Percentiles rank a stretch among this genome's conserved stretches.
phyloP scores from a whole-genome alignment of 2,797 vertebrate genomes.

The Neostethus bicornis region DNA sequence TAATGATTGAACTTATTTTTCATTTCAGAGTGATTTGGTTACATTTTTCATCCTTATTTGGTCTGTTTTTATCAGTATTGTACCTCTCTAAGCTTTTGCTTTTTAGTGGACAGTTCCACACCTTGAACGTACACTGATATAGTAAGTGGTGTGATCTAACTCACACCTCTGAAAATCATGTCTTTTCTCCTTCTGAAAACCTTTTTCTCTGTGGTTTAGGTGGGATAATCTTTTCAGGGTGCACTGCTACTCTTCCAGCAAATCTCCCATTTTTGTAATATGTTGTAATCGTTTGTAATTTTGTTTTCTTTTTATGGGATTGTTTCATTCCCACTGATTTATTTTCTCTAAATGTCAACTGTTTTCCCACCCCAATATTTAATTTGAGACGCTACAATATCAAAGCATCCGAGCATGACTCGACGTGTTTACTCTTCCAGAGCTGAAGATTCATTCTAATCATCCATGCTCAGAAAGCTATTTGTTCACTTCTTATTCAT shows the following conservation, averaged over 20 bases:
- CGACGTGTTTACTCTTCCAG: neutral
- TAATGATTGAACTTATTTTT: too few relatives aligned
- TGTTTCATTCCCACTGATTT: neutral
- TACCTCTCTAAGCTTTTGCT: too few relatives aligned
- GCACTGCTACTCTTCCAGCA: too few relatives aligned
- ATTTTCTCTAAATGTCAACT: neutral
- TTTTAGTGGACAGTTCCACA: neutral
- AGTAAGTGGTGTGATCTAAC: too few relatives aligned
- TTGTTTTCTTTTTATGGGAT: neutral
- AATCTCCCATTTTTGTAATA: neutral
- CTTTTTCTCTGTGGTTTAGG: neutral
- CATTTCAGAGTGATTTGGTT: too few relatives aligned
- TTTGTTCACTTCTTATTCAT: conserved; percentile 19
- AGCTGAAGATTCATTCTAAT: conserved; percentile 14
- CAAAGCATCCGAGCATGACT: conserved; percentile 4
- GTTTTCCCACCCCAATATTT: neutral
- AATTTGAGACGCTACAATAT: neutral
- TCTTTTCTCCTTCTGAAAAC: neutral
- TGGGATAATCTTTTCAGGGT: neutral
- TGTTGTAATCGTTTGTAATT: neutral
- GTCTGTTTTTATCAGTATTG: too few relatives aligned
- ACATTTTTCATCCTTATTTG: too few relatives aligned
- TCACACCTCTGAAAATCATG: neutral
- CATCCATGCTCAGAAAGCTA: conserved; percentile 4
- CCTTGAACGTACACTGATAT: too few relatives aligned